Conservation (phyloP, 2,797 vertebrate genomes). For the Antennarius maculatus region DNA sequence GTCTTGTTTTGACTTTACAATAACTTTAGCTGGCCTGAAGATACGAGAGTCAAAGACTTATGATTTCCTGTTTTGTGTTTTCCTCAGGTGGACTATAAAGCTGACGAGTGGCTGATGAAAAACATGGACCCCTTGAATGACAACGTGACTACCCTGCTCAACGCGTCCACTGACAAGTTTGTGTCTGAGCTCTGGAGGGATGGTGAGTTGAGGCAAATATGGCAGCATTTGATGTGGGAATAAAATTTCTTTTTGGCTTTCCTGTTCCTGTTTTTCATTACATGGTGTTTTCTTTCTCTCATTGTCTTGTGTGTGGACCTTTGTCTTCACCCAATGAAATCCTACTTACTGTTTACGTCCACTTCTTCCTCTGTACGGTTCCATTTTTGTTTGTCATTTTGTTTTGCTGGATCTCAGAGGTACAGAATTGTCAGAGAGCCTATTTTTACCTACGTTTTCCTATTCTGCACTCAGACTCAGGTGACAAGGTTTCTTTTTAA, state of each 20-base stretch:
- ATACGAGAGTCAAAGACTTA: not conserved
- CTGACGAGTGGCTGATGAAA: constrained; percentile 98
- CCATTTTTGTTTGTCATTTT: constrained; percentile 47
- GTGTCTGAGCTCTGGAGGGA: constrained; percentile 97
- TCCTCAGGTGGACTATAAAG: constrained; percentile 95
- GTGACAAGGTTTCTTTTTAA: constrained; percentile 83
- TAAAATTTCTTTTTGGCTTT: constrained; percentile 24
- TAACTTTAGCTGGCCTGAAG: not conserved
- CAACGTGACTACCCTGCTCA: constrained; percentile 92
- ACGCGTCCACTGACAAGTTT: constrained; percentile 96
- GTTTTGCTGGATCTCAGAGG: constrained; percentile 85
- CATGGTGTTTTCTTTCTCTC: constrained; percentile 59
- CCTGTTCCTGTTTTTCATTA: constrained; percentile 46
- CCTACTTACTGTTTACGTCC: constrained; percentile 32
- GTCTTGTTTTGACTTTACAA: not conserved
- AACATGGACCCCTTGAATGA: constrained; percentile 99
- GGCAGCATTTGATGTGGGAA: not conserved
- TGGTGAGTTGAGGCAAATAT: constrained; percentile 81
- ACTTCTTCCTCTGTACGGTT: constrained; percentile 52
- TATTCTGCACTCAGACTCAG: constrained; percentile 95
- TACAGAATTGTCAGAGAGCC: constrained; percentile 93
- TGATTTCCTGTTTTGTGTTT: not conserved
- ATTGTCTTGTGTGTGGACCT: constrained; percentile 64
- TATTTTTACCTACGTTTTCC: constrained; percentile 98
- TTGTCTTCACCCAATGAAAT: constrained; percentile 62